Evolutionary conservation across 2,113 vertebrate genomes (phyloP).

Genomic region (Gopherus flavomarginatus): DNA sequence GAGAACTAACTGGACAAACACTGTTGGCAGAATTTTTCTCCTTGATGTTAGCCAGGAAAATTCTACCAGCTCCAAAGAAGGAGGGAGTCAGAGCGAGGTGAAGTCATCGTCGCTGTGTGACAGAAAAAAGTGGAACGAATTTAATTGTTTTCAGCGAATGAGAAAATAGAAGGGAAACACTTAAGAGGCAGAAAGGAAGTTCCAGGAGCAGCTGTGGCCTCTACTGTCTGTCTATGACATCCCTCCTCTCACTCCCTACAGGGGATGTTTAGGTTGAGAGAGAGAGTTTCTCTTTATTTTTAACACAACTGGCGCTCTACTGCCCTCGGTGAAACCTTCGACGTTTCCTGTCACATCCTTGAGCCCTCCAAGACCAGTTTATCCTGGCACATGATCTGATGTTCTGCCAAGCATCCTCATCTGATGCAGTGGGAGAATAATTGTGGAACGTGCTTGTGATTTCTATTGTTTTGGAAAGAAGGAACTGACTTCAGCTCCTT

Average conservation of each 20-base stretch:
- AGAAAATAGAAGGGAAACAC: background rate
- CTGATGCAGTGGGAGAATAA: background rate
- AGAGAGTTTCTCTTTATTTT: background rate
- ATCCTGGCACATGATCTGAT: background rate
- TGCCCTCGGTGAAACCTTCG: background rate
- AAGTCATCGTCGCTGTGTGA: background rate
- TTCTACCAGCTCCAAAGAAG: background rate
- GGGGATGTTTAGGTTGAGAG: background rate
- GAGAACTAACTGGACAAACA: background rate
- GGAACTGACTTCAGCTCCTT: background rate
- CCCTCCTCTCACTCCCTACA: background rate
- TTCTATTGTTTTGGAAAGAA: constrained; percentile 9
- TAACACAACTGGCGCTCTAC: background rate
- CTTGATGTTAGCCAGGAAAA: background rate
- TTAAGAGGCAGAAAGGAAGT: background rate
- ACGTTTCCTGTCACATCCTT: constrained; percentile 5
- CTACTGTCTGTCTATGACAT: background rate
- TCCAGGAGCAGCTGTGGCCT: background rate
- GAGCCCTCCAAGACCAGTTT: background rate
- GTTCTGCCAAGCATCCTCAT: background rate
- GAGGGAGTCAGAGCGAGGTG: background rate
- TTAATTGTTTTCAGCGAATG: background rate
- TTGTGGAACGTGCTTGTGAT: background rate
- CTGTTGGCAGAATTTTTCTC: background rate
- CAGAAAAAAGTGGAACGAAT: background rate